These are phyloP conservation scores for Neomonachus schauinslandi DNA, from an alignment of 2,113 vertebrate genomes.

Conservation along the genomic window DNA sequence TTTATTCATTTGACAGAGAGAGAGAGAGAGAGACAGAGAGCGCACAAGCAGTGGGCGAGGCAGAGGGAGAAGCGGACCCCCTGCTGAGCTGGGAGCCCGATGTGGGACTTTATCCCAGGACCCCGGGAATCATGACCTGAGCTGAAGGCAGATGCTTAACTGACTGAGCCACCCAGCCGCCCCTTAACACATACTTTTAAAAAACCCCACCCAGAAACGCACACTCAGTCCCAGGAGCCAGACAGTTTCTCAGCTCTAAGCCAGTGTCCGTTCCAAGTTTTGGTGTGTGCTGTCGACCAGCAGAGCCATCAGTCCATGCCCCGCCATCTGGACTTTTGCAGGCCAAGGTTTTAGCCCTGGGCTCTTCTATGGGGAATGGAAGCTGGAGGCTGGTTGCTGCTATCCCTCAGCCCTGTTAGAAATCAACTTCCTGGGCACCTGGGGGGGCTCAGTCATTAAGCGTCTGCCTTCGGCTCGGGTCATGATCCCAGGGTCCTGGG, in stretches of 20 bases:
- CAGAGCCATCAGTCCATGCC: not conserved
- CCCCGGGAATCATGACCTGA: too few species aligned
- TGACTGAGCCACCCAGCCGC: too few species aligned
- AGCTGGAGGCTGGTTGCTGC: not conserved
- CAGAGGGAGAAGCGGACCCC: too few species aligned
- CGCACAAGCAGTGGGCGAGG: too few species aligned
- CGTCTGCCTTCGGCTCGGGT: too few species aligned
- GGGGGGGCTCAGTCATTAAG: too few species aligned
- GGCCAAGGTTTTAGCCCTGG: not conserved
- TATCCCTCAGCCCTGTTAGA: not conserved
- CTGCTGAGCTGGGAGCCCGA: too few species aligned
- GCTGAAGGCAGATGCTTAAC: too few species aligned
- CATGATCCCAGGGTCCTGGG: too few species aligned
- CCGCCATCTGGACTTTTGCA: not conserved
- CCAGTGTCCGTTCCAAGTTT: not conserved
- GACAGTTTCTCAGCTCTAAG: not conserved
- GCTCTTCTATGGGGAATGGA: not conserved
- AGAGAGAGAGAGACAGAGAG: too few species aligned
- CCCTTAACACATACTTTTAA: not conserved
- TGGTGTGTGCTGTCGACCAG: not conserved
- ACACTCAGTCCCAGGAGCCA: not conserved
- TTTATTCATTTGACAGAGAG: too few species aligned
- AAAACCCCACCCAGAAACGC: not conserved
- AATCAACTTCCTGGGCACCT: not conserved
- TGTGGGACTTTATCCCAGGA: too few species aligned